Base-by-base conservation (phyloP, 2,113 vertebrate species). In the Peromyscus californicus region DNA sequence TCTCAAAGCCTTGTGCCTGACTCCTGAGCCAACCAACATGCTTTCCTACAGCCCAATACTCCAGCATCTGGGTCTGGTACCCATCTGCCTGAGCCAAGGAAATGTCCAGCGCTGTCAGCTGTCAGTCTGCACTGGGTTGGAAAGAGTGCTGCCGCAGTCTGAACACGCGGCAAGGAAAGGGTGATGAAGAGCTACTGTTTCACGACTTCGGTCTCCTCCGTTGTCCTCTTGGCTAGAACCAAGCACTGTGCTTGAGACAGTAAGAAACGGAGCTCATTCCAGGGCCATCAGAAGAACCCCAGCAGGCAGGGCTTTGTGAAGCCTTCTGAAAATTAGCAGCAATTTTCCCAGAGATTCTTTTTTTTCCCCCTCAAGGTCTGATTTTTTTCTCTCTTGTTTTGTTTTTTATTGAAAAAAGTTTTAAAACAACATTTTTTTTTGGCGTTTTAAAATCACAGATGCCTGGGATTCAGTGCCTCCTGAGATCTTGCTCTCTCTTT, bases 251-350 rank as follows among this genome's bases (percentile, higher is more conserved):
- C 79, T 42, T 72, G 70, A 80, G 31, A 79, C 12, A 61, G 13
- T 0, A 42, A 10, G n/a, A 59, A 67, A 33, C 7, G 29, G 48
- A 33, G 22, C 26, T 75, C 72, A 88, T 54, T 10, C 42, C 75
- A 48, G 65, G 0, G 11, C 19, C 54, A 59, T 95, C 61, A 69
- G 45, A 85, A 91, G 65, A 85, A 82, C 39, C 33, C 54, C 26
- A 51, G 42, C 16, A n/a, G 51, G 31, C 57, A 82, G 57, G 15
- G 15, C 51, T 65, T 86, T 45, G 48, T 54, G 45, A 31, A 3
- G 1, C 36, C 80, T 96, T 76, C 76, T 80, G 54, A 75, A 94
- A 84, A 67, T 83, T 42, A 72, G 79, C 54, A 88, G 39, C 45
- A 63, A 45, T 83, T 7, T 26, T 61, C 57, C 17, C n/a, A 61